These are phyloP conservation scores for Aramus guarauna DNA, from an alignment of 2,113 vertebrate species.

Conservation along the genomic window DNA sequence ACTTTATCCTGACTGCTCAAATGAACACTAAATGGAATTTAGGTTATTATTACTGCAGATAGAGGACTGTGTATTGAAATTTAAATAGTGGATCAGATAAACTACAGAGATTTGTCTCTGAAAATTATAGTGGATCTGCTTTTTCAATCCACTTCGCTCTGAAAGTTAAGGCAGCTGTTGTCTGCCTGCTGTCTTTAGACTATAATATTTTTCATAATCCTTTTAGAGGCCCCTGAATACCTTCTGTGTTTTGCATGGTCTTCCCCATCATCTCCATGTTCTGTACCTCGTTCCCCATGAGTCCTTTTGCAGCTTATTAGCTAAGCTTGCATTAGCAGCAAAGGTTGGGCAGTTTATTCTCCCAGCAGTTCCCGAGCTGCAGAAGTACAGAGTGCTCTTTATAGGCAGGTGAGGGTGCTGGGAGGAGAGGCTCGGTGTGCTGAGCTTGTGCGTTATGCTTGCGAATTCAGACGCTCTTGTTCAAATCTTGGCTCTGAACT, in stretches of 20 bases:
- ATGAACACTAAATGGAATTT: conserved; percentile 91
- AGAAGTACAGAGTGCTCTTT: neutral
- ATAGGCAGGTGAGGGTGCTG: rapidly evolving
- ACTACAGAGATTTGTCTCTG: conserved; percentile 65
- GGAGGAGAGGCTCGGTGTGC: rapidly evolving
- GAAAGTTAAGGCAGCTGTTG: conserved; percentile 67
- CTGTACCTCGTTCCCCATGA: neutral
- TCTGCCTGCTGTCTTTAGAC: conserved; percentile 67
- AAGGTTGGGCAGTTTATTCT: neutral
- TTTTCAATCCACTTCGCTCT: conserved; percentile 54
- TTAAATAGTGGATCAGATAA: conserved; percentile 71
- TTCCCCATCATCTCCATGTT: neutral
- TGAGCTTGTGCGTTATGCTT: neutral
- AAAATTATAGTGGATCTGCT: conserved; percentile 57
- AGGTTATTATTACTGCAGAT: conserved; percentile 79
- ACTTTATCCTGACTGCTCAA: conserved; percentile 98
- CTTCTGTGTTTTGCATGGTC: conserved; percentile 23
- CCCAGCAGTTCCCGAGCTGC: neutral
- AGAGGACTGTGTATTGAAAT: conserved; percentile 69
- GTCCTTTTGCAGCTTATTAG: neutral
- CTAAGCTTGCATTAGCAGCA: neutral
- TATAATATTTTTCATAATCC: conserved; percentile 69
- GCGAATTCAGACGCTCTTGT: neutral
- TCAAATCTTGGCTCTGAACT: neutral
- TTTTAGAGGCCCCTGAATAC: conserved; percentile 58